Evolutionary conservation across 1,140 invertebrate genomes (phyloP), one percentile per base, ranked within the genome.

Genomic region (Aphidius ervi): DNA sequence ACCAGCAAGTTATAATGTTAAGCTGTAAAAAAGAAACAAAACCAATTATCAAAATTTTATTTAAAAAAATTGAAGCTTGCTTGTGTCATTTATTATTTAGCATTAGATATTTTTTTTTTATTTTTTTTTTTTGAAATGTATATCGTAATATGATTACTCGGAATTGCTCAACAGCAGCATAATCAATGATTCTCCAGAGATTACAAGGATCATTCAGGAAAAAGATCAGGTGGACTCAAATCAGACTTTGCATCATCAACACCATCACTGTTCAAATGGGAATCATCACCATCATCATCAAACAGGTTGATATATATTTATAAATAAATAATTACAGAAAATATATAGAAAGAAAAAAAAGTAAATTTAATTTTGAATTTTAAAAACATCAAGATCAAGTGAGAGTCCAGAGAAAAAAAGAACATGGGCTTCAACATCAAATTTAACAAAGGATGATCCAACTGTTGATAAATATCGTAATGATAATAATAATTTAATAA

Each of bases 171-270:
- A 47, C 56, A 50, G 46, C 41, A 58, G n/a, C 41, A 47, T 46
- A 59, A 59, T 60, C 47, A 58, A 65, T 65, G 63, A 58, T 63
- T 61, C 75, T 72, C 56, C 67, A 88, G 87, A 69, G 93, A 94
- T 73, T 95, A 94, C 78, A 94, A 94, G 76, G 92, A 95, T 70
- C 92, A 94, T 79, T 89, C 88, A 10, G 86, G 85, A 46, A 83
- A 77, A 84, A 86, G 71, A 84, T 85, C 70, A 82, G 87, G 40
- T 5, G 52, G 55, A 80, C 82, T 63, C 64, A 83, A 91, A 9
- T 45, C 42, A 69, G 88, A 89, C 63, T 83, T 86, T 48, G 88
- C 90, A 47, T 84, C 86, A 41, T 92, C 91, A 43, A 87, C 90
- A 9, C 90, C 90, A 8, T 88, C 83, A 76, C 81, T 92, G 49